Evolutionary conservation across 2,113 vertebrate genomes (phyloP).

Genomic region (Irena cyanogastra): DNA sequence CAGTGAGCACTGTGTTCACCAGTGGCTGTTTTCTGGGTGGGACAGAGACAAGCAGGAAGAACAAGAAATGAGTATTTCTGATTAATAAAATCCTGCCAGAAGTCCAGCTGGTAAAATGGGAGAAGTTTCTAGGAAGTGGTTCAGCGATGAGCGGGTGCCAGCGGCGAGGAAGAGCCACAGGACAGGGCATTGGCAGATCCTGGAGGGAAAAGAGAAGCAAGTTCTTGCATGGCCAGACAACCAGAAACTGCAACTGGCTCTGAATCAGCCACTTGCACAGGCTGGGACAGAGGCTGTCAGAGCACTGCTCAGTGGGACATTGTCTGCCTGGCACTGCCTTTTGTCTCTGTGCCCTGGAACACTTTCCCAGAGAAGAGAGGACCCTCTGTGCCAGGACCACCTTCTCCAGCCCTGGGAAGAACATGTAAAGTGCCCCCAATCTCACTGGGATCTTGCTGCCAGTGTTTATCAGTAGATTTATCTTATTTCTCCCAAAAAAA

Average conservation of each 20-base stretch:
- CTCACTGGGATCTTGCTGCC: not conserved
- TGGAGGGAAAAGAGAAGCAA: not conserved
- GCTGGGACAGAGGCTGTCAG: not conserved
- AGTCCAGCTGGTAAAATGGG: not conserved
- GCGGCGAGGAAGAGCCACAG: not conserved
- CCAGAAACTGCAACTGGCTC: not conserved
- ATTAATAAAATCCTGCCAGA: not conserved
- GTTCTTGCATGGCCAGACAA: rapidly evolving
- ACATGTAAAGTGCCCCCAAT: not conserved
- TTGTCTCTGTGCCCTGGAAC: not conserved
- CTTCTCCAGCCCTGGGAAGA: rapidly evolving
- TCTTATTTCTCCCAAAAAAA: not conserved
- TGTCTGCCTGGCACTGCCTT: not conserved
- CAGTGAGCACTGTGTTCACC: rapidly evolving
- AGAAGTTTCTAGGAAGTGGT: not conserved
- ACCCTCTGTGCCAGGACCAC: not conserved
- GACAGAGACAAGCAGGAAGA: not conserved
- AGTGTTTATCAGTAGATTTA: not conserved
- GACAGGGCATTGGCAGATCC: rapidly evolving
- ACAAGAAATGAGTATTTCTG: not conserved
- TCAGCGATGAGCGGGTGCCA: rapidly evolving
- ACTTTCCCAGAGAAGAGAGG: rapidly evolving
- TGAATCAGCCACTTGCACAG: not conserved
- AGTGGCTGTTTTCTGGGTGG: not conserved
- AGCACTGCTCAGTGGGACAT: not conserved